phyloP scores from a whole-genome alignment of 2,113 vertebrate genomes.

The Ailurus styani region DNA sequence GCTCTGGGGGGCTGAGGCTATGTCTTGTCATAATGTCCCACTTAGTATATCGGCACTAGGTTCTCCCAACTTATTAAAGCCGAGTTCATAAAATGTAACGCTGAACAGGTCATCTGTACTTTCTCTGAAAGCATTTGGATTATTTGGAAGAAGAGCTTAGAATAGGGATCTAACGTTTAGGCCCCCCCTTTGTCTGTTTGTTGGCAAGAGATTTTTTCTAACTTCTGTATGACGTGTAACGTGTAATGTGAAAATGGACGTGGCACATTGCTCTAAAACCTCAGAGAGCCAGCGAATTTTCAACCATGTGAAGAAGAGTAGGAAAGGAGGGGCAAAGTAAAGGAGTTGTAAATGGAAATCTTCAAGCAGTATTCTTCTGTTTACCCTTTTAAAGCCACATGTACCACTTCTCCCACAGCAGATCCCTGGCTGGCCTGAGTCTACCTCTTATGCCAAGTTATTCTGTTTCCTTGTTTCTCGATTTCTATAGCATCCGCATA shows the following conservation, averaged over 20 bases:
- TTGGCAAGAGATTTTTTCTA: neutral
- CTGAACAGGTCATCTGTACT: constrained; percentile 19
- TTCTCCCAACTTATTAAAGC: neutral
- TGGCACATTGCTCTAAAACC: constrained; percentile 24
- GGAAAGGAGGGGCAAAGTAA: neutral
- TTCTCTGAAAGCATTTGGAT: neutral
- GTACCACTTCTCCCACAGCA: neutral
- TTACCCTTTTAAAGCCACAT: neutral
- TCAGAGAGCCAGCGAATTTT: neutral
- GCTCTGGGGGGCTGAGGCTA: neutral
- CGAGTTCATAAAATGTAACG: constrained; percentile 25
- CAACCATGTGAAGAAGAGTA: neutral
- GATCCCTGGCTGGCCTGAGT: neutral
- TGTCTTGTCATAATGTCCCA: constrained; percentile 2
- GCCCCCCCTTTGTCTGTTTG: constrained; percentile 14
- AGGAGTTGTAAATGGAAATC: neutral
- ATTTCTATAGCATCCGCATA: neutral
- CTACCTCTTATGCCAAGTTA: neutral
- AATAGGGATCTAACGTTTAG: neutral
- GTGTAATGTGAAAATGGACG: constrained; percentile 45
- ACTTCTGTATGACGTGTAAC: neutral
- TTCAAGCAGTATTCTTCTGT: neutral
- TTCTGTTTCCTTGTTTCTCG: neutral
- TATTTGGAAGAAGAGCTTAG: neutral
- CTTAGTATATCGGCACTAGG: neutral